These are phyloP conservation scores for Drosophila yakuba DNA, from an alignment of 1,140 invertebrate genomes.

Conservation along the genomic window DNA sequence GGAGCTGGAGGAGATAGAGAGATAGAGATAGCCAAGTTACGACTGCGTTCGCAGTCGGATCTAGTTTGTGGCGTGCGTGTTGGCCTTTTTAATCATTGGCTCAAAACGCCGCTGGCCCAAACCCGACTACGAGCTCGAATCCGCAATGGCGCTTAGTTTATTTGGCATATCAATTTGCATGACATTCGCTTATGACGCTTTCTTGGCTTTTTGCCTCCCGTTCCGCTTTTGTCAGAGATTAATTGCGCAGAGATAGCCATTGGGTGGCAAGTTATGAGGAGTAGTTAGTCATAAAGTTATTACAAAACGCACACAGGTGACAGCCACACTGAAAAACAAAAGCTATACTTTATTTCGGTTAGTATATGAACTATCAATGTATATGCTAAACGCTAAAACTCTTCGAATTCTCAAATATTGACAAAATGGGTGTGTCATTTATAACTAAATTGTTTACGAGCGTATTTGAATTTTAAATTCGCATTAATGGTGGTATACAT, in stretches of 20 bases:
- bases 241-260: conserved; percentile 28
- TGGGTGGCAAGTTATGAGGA: conserved; percentile 9
- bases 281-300: conserved; percentile 15
- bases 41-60: conserved; percentile 19
- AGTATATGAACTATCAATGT: not conserved
- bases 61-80: conserved; percentile 46
- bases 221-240: conserved; percentile 17
- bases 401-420: conserved; percentile 25
- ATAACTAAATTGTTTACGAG: conserved; percentile 47
- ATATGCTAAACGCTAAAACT: not conserved
- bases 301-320: conserved; percentile 6
- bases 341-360: not conserved
- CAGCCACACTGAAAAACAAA: conserved; percentile 5
- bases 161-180: conserved; percentile 65
- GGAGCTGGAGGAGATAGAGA: not conserved
- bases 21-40: conserved; percentile 16
- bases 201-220: conserved; percentile 2
- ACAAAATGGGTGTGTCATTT: conserved; percentile 49
- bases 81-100: conserved; percentile 47
- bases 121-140: not conserved
- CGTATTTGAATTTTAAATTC: conserved; percentile 25
- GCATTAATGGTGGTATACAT: conserved; percentile 35
- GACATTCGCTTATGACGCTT: conserved; percentile 57
- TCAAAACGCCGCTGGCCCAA: conserved; percentile 34
- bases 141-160: conserved; percentile 52